Percentiles rank a stretch among this genome's conserved stretches.
These are phyloP conservation scores for Onychostoma macrolepis DNA, from an alignment of 2,113 vertebrate species.

Conservation along the genomic window DNA sequence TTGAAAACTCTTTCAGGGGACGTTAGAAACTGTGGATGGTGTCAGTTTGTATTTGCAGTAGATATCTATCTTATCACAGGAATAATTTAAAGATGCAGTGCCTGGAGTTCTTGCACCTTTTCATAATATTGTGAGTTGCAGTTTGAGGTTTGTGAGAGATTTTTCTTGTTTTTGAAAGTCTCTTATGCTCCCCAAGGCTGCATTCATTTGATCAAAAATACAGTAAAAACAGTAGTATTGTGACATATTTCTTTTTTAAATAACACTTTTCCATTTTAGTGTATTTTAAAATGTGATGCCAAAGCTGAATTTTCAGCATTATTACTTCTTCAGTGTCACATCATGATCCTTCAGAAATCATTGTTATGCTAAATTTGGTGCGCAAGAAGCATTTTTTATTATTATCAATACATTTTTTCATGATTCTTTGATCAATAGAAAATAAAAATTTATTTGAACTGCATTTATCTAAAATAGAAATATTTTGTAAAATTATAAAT, in stretches of 20 bases:
- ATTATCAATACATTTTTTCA: background rate
- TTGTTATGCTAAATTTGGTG: background rate
- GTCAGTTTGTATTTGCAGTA: background rate
- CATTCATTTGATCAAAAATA: background rate
- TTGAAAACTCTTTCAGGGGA: conserved; percentile 12
- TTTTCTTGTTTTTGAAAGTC: background rate
- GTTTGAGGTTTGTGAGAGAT: background rate
- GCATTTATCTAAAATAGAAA: too few species aligned
- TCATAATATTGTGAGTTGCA: background rate
- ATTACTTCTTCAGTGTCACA: background rate
- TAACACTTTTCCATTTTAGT: background rate
- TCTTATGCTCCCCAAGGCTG: background rate
- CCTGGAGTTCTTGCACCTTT: background rate
- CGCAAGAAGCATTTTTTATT: background rate
- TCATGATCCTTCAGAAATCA: background rate
- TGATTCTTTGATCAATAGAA: background rate
- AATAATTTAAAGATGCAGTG: background rate
- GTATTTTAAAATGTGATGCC: background rate
- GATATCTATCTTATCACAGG: background rate
- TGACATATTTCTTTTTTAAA: background rate
- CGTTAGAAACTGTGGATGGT: background rate
- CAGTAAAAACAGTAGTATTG: background rate
- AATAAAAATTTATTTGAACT: background rate
- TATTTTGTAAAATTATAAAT: too few species aligned
- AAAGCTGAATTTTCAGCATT: background rate